phyloP scores from a whole-genome alignment of 2,113 vertebrate species.

The Sylvilagus bachmani region DNA sequence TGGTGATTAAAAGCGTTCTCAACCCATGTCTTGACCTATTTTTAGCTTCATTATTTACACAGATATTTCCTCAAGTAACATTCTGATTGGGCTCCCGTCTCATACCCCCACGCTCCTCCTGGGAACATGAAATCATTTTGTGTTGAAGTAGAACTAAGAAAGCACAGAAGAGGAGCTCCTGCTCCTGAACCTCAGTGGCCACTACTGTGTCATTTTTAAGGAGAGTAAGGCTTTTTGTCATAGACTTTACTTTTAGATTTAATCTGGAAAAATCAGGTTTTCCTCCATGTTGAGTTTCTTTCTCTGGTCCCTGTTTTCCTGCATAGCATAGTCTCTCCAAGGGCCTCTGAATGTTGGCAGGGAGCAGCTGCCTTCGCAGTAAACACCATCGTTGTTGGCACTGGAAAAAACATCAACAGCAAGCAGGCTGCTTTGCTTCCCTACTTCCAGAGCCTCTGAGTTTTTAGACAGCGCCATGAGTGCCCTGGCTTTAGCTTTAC shows the following conservation, averaged over 20 bases:
- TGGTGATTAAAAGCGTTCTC: background rate
- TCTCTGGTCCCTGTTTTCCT: background rate
- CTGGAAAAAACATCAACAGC: background rate
- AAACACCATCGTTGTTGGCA: background rate
- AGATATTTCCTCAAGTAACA: slow-evolving; percentile 55
- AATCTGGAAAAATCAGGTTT: background rate
- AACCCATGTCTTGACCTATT: slow-evolving; percentile 64
- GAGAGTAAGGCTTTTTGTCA: background rate
- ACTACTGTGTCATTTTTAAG: background rate
- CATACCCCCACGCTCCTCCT: no score
- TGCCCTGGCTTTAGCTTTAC: background rate
- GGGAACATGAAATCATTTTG: background rate
- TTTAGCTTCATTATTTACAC: slow-evolving; percentile 65
- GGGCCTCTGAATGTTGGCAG: background rate
- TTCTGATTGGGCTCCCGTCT: slow-evolving; percentile 66
- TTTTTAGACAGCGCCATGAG: background rate
- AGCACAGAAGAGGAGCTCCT: background rate
- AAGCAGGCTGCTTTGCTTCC: background rate
- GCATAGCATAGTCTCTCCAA: background rate
- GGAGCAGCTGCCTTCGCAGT: background rate
- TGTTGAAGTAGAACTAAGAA: background rate
- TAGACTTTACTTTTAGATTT: background rate
- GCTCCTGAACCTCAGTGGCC: background rate
- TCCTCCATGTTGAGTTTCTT: background rate
- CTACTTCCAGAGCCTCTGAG: background rate